Evolutionary conservation across 2,113 vertebrate genomes (phyloP).

Genomic region (Sander lucioperca): DNA sequence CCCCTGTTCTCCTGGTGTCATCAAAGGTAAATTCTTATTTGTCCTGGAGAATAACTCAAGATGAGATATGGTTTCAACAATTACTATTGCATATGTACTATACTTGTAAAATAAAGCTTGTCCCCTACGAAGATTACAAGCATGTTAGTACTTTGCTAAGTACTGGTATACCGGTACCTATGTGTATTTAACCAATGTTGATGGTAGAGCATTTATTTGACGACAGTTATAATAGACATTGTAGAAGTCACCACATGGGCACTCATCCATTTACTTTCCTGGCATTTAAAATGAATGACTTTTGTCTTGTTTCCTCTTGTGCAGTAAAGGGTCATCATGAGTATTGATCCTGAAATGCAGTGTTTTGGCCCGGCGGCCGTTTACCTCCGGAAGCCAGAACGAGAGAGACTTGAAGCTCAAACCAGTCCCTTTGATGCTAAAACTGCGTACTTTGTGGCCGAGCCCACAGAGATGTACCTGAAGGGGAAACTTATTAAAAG

Average conservation of each 20-base stretch:
- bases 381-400: constrained; percentile 90
- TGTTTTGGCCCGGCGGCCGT: constrained; percentile 86
- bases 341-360: constrained; percentile 89
- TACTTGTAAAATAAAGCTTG: neutral
- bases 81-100: no score
- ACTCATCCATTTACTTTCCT: neutral
- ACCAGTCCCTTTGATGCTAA: constrained; percentile 91
- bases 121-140: neutral
- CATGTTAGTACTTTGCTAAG: neutral
- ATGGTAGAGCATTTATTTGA: neutral
- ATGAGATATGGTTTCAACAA: no score
- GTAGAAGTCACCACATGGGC: neutral
- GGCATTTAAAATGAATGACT: constrained; percentile 3
- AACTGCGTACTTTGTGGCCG: constrained; percentile 84
- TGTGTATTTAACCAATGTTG: neutral
- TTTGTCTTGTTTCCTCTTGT: neutral
- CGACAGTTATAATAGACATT: neutral
- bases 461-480: constrained; percentile 85
- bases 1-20: constrained; percentile 42
- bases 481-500: constrained; percentile 84
- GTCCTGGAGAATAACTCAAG: neutral
- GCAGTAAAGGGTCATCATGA: constrained; percentile 85
- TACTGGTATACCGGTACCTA: neutral
- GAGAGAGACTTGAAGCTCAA: constrained; percentile 88
- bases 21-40: constrained; percentile 50